A percentile compares a stretch with the other conserved stretches of the same genome.
Conservation (phyloP, 2,113 vertebrate species). For the Dicentrarchus labrax region DNA sequence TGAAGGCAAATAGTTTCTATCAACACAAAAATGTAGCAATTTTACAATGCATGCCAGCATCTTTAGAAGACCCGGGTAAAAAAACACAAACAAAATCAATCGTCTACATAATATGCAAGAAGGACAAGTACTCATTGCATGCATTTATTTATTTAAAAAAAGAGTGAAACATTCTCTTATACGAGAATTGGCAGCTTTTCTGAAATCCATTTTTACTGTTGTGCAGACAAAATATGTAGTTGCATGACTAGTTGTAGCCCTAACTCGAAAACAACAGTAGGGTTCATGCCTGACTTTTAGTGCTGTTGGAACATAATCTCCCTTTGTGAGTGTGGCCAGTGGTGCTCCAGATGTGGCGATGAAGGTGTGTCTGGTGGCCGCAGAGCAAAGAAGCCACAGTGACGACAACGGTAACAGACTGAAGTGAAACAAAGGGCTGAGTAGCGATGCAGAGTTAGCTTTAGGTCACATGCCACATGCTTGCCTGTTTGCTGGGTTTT, state of each 20-base stretch:
- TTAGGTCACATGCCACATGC: constrained; percentile 41
- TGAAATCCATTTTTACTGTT: not conserved
- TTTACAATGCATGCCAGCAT: not conserved
- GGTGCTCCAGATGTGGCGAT: constrained; percentile 23
- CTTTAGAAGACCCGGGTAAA: not conserved
- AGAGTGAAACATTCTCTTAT: not conserved
- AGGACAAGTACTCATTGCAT: not conserved
- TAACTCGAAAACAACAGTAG: not conserved
- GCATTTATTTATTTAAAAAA: not conserved
- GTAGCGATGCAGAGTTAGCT: constrained; percentile 17
- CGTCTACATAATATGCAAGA: not conserved
- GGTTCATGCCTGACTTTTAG: not conserved
- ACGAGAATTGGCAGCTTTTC: not conserved
- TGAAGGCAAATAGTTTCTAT: too few relatives aligned
- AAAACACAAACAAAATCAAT: not conserved
- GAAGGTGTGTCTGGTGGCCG: not conserved
- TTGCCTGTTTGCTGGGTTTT: constrained; percentile 19
- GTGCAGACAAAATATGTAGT: too few relatives aligned
- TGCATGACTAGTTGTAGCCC: not conserved
- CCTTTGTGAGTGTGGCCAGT: not conserved
- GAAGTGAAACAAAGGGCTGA: constrained; percentile 40
- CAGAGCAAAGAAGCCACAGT: not conserved
- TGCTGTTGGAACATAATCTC: not conserved
- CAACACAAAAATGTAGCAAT: too few relatives aligned
- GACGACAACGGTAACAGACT: not conserved